A percentile compares a stretch with the other conserved stretches of the same genome.
These are phyloP conservation scores for Lepidocyrtoides sp. DNA, from an alignment of 2,888 invertebrate genomes.

Conservation along the genomic window DNA sequence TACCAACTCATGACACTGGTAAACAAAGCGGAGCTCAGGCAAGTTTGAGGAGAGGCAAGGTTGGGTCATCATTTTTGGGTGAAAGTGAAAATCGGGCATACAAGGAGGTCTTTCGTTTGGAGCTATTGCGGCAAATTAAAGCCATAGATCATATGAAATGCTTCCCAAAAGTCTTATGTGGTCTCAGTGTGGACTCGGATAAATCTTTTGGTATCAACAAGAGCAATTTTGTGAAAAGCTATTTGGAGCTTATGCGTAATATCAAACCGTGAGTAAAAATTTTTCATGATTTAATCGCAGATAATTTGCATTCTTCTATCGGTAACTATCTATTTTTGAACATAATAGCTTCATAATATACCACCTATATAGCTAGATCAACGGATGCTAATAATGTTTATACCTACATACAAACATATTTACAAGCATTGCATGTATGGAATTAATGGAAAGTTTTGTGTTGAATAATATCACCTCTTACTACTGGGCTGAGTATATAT, in stretches of 20 bases:
- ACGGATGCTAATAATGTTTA: too few species aligned
- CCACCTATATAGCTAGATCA: too few species aligned
- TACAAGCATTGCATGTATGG: too few species aligned
- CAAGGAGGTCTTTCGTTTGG: slow-evolving; percentile 68
- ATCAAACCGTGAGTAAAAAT: slow-evolving; percentile 75
- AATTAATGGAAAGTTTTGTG: too few species aligned
- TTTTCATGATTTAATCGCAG: too few species aligned
- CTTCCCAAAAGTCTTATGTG: slow-evolving; percentile 81
- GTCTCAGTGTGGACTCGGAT: slow-evolving; percentile 80
- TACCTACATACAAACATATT: too few species aligned
- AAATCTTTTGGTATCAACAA: slow-evolving; percentile 77
- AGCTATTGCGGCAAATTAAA: slow-evolving; percentile 79
- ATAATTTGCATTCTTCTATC: too few species aligned
- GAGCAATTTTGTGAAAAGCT: slow-evolving; percentile 78
- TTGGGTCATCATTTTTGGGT: slow-evolving; percentile 6
- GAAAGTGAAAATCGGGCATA: slow-evolving; percentile 57
- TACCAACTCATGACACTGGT: slow-evolving; percentile 33
- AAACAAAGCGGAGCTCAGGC: background rate
- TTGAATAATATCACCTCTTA: too few species aligned
- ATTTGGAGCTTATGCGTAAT: slow-evolving; percentile 79
- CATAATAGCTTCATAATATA: too few species aligned
- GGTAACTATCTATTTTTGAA: too few species aligned
- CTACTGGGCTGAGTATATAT: too few species aligned
- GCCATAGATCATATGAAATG: slow-evolving; percentile 81
- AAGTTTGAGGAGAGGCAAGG: background rate